A percentile compares a stretch with the other conserved stretches of the same genome.
Conservation (phyloP, 2,113 vertebrate species). For the Campylomormyrus numenius region DNA sequence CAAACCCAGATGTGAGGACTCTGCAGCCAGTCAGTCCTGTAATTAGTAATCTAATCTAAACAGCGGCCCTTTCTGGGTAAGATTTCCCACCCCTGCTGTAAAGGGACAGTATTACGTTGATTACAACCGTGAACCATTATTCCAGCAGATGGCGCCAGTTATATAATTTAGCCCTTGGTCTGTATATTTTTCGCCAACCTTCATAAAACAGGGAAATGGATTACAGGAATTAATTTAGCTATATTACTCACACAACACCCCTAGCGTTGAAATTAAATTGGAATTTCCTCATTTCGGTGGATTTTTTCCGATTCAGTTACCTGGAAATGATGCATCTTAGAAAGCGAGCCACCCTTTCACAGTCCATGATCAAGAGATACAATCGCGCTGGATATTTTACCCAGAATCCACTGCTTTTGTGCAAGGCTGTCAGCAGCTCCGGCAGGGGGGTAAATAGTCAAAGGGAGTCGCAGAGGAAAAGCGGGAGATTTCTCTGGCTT, state of each 20-base stretch:
- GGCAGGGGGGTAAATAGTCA: constrained; percentile 1
- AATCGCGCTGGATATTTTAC: neutral
- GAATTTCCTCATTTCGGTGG: neutral
- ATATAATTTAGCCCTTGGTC: neutral
- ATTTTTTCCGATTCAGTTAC: neutral
- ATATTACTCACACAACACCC: neutral
- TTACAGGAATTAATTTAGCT: neutral
- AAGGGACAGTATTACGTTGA: neutral
- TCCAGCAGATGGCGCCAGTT: constrained; percentile 51
- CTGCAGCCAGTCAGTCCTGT: too few relatives aligned
- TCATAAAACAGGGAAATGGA: neutral
- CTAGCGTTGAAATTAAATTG: neutral
- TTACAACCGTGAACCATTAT: neutral
- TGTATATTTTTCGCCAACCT: neutral
- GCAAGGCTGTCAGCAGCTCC: neutral
- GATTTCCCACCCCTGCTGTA: neutral
- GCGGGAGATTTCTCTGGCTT: constrained; percentile 16
- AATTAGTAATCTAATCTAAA: too few relatives aligned
- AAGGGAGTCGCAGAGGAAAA: neutral
- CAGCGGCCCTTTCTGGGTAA: too few relatives aligned
- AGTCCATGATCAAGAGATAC: neutral
- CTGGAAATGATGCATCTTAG: neutral
- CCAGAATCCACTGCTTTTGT: neutral
- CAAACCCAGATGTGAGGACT: too few relatives aligned
- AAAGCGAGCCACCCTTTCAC: neutral